Percentiles rank a stretch among this genome's conserved stretches.
Conservation (phyloP, 2,888 invertebrate species). For the Melieria crassipennis region DNA sequence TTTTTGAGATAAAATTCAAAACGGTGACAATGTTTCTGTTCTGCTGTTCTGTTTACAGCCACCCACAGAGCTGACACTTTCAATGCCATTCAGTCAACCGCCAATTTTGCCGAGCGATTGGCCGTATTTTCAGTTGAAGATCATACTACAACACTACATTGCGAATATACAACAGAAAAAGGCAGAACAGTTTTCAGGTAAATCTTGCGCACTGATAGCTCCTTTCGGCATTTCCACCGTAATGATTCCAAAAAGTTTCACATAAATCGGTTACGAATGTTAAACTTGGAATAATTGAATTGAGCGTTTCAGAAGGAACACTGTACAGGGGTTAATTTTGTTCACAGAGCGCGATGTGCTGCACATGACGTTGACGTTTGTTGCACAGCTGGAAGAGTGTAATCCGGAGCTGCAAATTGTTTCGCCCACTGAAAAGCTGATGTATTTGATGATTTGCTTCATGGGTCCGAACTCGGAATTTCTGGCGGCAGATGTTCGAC, state of each 20-base stretch:
- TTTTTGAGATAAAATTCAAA: neutral
- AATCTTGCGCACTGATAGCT: neutral
- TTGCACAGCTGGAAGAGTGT: conserved; percentile 55
- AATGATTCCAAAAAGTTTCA: no score
- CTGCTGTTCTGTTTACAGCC: conserved; percentile 48
- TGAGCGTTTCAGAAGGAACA: neutral
- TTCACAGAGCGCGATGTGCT: conserved; percentile 59
- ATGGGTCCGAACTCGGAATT: conserved; percentile 64
- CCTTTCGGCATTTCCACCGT: neutral
- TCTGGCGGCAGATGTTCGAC: conserved; percentile 58
- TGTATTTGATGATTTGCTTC: conserved; percentile 65
- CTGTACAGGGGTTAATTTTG: neutral
- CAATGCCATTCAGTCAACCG: conserved; percentile 69
- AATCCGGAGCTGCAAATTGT: conserved; percentile 56
- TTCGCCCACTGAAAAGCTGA: conserved; percentile 61
- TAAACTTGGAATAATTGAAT: neutral
- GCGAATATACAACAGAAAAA: conserved; percentile 55
- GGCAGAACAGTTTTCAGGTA: conserved; percentile 48
- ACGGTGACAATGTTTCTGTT: neutral
- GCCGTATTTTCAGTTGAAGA: conserved; percentile 77
- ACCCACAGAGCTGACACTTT: conserved; percentile 65
- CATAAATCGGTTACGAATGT: no score
- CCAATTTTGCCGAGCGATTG: conserved; percentile 81
- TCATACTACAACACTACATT: conserved; percentile 59
- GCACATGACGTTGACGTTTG: conserved; percentile 60